These are phyloP conservation scores for Amphiprion clarkii DNA, from an alignment of 2,797 vertebrate species.

Conservation along the genomic window DNA sequence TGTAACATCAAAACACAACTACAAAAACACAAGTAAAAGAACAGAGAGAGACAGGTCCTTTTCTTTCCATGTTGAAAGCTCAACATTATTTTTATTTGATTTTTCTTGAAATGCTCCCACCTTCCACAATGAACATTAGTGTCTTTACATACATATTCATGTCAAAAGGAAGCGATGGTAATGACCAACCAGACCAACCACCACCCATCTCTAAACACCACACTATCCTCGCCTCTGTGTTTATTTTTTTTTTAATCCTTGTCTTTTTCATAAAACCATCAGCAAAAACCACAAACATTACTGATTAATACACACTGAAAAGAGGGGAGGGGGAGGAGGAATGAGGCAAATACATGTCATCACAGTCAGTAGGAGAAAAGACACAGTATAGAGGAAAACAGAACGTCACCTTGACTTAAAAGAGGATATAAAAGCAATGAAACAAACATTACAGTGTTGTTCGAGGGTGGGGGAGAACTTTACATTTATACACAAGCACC, in stretches of 20 bases:
- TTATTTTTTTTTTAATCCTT: conserved; percentile 56
- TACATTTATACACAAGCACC: conserved; percentile 89
- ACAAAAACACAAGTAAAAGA: conserved; percentile 10
- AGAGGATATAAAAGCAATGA: conserved; percentile 78
- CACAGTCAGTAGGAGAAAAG: conserved; percentile 78
- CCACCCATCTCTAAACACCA: conserved; percentile 71
- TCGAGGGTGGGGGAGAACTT: conserved; percentile 68
- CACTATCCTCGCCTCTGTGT: conserved; percentile 56
- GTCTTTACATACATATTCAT: conserved; percentile 82
- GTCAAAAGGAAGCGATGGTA: conserved; percentile 74
- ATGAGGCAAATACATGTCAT: conserved; percentile 82
- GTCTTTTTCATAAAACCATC: conserved; percentile 81
- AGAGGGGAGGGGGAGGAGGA: conserved; percentile 35
- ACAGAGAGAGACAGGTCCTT: conserved; percentile 23
- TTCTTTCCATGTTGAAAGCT: conserved; percentile 68
- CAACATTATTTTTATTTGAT: conserved; percentile 83
- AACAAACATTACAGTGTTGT: conserved; percentile 85
- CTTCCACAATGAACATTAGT: conserved; percentile 82
- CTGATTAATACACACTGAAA: conserved; percentile 83
- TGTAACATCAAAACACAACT: neutral
- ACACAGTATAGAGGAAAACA: conserved; percentile 74
- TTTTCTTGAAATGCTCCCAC: conserved; percentile 82
- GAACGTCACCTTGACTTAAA: conserved; percentile 77
- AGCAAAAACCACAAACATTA: conserved; percentile 85
- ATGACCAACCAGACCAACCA: conserved; percentile 70